Base-by-base conservation (phyloP, 2,888 invertebrate genomes). In the Mimachlamys varia region DNA sequence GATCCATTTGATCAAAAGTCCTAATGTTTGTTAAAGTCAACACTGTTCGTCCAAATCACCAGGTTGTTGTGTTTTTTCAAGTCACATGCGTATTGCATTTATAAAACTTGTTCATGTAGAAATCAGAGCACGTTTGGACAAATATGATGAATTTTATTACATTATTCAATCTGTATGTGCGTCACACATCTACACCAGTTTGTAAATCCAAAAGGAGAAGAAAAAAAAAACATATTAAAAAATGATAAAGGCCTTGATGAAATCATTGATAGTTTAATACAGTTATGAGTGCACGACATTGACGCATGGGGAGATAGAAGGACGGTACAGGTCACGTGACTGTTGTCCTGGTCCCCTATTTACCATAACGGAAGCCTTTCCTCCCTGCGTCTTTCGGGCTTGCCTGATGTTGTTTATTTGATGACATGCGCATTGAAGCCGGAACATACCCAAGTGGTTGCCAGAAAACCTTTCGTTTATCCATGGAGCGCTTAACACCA, bases 361-460 rank as follows among this genome's bases (percentile, higher is more conserved):
- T 76, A 33, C 76, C 76, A 76, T 76, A 76, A 33, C 76, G 76
- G 27, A 76, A 76, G 33, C 76, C 76, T 76, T 76, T 76, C 76
- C 76, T 76, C 22, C 76, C 76, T 33, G 27, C 22, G 33, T 76
- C 76, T 76, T 76, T 76, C 12, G 27, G 10, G 27, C 33, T 76
- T 76, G 76, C 27, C 76, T 76, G 2, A 17, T 76, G 76, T 22
- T 76, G 33, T 12, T 76, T 76, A 33, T 12, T 76, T 76, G 76
- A 10, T 33, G 76, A 76, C 38, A 88, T 89, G 87, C 91, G 88
- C 37, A 91, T 50, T 89, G 91, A 90, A 33, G 93, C 91, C 2
- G 93, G 93, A 22, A 93, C 91, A 58, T 92, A 93, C 7, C 93
- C 93, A 33, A 93, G 88, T 50, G 93, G 93, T 88, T 93, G 93